Evolutionary conservation across 2,797 vertebrate species (phyloP).

Genomic region (Denticeps clupeoides): DNA sequence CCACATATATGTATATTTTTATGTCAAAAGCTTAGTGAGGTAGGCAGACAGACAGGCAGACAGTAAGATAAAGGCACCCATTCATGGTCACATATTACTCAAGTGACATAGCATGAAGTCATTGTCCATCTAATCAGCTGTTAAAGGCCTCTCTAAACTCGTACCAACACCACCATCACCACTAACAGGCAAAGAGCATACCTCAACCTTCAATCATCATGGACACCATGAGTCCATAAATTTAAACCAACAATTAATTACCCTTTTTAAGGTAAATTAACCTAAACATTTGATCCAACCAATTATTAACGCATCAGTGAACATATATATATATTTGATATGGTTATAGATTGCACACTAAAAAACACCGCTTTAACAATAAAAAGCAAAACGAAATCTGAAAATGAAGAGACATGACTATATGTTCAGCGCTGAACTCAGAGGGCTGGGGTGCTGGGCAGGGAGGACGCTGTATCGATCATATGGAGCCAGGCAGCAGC

Average conservation of each 20-base stretch:
- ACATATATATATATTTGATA: no score
- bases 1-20: conserved; percentile 44
- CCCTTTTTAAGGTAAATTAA: no score
- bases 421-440: no score
- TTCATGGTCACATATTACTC: conserved; percentile 36
- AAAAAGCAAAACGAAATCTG: no score
- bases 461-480: conserved; percentile 28
- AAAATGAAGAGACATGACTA: no score
- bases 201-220: no score
- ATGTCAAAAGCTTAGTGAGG: conserved; percentile 14
- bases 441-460: background rate
- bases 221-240: no score
- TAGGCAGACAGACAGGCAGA: conserved; percentile 24
- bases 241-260: no score
- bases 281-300: no score
- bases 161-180: conserved; percentile 16
- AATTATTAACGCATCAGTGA: no score
- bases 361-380: no score
- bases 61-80: conserved; percentile 7
- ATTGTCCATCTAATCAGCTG: conserved; percentile 50
- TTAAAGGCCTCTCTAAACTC: conserved; percentile 45
- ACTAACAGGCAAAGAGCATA: background rate
- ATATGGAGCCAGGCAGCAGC: conserved; percentile 38
- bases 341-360: no score
- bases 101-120: conserved; percentile 48